Conservation (phyloP, 2,888 invertebrate species). For the Cheilosia grossa region DNA sequence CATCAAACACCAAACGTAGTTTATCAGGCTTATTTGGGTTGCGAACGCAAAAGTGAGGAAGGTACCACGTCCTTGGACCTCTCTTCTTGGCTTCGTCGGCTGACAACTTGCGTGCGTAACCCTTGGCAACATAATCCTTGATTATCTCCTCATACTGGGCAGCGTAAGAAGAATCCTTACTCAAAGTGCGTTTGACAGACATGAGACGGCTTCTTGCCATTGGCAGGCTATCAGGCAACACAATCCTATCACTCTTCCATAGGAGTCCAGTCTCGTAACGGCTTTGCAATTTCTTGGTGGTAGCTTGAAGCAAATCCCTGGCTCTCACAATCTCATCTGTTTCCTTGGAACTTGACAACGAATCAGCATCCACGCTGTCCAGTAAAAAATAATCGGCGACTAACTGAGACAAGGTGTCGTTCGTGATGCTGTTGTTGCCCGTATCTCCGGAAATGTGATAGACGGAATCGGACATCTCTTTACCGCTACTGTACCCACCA, state of each 20-base stretch:
- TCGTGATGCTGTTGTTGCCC: too few relatives aligned
- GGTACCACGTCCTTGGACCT: background rate
- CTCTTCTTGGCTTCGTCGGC: background rate
- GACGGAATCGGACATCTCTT: background rate
- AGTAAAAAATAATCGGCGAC: too few relatives aligned
- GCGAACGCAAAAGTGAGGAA: background rate
- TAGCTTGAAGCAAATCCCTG: too few relatives aligned
- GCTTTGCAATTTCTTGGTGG: background rate
- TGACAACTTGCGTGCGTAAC: background rate
- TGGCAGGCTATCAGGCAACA: background rate
- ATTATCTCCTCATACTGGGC: background rate
- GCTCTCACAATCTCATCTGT: too few relatives aligned
- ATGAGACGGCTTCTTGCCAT: background rate
- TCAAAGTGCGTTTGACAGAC: background rate
- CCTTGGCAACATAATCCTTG: background rate
- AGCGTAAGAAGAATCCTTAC: background rate
- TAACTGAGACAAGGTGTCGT: too few relatives aligned
- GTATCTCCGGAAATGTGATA: conserved; percentile 1
- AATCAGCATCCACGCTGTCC: too few relatives aligned
- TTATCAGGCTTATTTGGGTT: background rate
- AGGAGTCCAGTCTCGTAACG: background rate
- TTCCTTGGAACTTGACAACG: too few relatives aligned
- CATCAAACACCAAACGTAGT: too few relatives aligned
- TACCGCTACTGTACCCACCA: background rate
- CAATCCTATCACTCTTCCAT: background rate